A percentile compares a stretch with the other conserved stretches of the same genome.
These are phyloP conservation scores for Coptodon rendalli DNA, from an alignment of 2,113 vertebrate species.

Conservation along the genomic window DNA sequence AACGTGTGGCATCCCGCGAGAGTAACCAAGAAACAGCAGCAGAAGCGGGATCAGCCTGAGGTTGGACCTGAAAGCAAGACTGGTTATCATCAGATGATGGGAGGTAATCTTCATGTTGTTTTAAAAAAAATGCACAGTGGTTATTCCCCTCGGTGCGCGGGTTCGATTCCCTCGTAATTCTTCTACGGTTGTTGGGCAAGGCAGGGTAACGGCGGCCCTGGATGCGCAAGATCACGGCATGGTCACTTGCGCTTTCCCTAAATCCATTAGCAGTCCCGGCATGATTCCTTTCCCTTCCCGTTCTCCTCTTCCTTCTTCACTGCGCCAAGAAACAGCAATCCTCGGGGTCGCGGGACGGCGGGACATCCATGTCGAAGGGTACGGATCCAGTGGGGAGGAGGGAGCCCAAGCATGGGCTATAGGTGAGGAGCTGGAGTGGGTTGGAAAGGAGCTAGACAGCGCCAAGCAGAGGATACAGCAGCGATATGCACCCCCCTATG, in stretches of 20 bases:
- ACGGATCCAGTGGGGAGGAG: conserved; percentile 71
- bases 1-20: conserved; percentile 96
- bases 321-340: conserved; percentile 88
- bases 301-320: conserved; percentile 71
- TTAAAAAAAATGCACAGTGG: conserved; percentile 74
- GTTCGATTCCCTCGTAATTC: conserved; percentile 78
- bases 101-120: conserved; percentile 98
- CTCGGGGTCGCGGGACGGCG: conserved; percentile 86
- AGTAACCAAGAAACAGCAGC: conserved; percentile 89
- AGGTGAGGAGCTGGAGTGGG: conserved; percentile 49
- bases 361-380: conserved; percentile 90
- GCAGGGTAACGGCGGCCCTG: conserved; percentile 75
- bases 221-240: conserved; percentile 91
- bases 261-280: conserved; percentile 91
- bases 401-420: conserved; percentile 42
- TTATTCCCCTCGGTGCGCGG: conserved; percentile 75
- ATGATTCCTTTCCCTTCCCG: conserved; percentile 77
- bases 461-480: conserved; percentile 66
- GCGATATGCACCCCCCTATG: conserved; percentile 74
- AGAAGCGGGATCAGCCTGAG: conserved; percentile 86
- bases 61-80: conserved; percentile 87
- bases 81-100: conserved; percentile 79
- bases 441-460: conserved; percentile 71
- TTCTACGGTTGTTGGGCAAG: conserved; percentile 76
- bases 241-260: conserved; percentile 85